phyloP scores from a whole-genome alignment of 2,113 vertebrate genomes.

The Clarias magur region DNA sequence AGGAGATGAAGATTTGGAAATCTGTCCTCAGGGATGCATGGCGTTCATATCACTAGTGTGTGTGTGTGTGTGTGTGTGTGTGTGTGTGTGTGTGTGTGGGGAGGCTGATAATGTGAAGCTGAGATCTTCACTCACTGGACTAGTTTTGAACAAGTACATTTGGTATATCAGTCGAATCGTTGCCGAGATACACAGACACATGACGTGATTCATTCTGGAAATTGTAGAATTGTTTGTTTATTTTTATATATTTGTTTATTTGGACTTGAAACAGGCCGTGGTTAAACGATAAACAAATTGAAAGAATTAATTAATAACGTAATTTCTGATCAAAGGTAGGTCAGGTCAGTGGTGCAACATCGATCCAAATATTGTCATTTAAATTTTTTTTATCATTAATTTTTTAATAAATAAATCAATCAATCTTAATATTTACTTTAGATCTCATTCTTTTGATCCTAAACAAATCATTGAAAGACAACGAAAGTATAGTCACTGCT shows the following conservation, averaged over 20 bases:
- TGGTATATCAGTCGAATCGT: neutral
- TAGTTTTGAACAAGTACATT: neutral
- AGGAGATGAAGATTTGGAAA: constrained; percentile 8
- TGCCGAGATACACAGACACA: neutral
- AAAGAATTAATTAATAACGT: neutral
- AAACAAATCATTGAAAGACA: neutral
- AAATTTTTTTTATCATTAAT: neutral
- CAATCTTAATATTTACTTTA: neutral
- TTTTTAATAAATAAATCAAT: neutral
- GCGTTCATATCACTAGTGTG: neutral
- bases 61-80: constrained; percentile 16
- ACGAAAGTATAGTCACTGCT: neutral
- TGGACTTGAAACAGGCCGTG: neutral
- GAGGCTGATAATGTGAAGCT: neutral
- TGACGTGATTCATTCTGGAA: neutral
- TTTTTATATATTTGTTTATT: too few species aligned
- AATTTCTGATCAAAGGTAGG: neutral
- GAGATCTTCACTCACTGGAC: neutral
- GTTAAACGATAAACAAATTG: neutral
- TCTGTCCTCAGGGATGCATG: constrained; percentile 19
- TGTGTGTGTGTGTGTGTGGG: constrained; percentile 1
- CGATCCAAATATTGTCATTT: neutral
- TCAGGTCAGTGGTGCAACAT: neutral
- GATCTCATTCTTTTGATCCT: neutral
- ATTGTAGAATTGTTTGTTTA: too few species aligned